Conservation (phyloP, 1,140 invertebrate species). For the Eufriesea mexicana region DNA sequence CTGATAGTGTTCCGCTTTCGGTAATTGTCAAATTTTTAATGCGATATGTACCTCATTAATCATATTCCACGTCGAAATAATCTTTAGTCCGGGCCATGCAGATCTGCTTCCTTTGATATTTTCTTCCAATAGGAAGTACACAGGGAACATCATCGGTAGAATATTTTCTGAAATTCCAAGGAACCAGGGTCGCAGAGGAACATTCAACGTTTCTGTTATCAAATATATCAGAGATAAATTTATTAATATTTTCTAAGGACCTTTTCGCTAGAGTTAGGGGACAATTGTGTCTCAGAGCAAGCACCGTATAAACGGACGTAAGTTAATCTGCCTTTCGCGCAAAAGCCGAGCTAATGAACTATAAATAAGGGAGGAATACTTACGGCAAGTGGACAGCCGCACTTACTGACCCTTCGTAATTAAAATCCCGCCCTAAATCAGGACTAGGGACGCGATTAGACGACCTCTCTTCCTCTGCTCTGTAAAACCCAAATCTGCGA, state of each 20-base stretch:
- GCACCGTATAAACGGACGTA: constrained; percentile 34
- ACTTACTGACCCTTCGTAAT: constrained; percentile 75
- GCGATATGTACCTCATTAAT: constrained; percentile 12
- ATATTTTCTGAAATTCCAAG: neutral
- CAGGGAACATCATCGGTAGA: neutral
- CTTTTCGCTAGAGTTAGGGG: neutral
- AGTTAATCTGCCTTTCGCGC: constrained; percentile 67
- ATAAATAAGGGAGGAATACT: constrained; percentile 71
- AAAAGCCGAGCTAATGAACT: constrained; percentile 68
- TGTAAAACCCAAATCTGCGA: constrained; percentile 62
- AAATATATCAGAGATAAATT: neutral
- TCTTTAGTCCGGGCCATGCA: neutral
- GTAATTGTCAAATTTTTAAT: constrained; percentile 16
- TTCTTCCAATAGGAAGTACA: neutral
- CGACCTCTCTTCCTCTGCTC: constrained; percentile 55
- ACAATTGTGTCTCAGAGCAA: constrained; percentile 18
- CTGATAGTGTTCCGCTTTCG: neutral
- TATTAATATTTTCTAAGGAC: constrained; percentile 1
- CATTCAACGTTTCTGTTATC: neutral
- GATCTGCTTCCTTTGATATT: neutral
- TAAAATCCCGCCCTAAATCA: constrained; percentile 78
- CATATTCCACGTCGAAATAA: neutral
- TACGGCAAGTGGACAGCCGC: constrained; percentile 63
- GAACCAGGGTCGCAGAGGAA: too few relatives aligned
- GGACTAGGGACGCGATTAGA: constrained; percentile 74